These are phyloP conservation scores for Zosterops hypoxanthus DNA, from an alignment of 2,113 vertebrate genomes.

Conservation along the genomic window DNA sequence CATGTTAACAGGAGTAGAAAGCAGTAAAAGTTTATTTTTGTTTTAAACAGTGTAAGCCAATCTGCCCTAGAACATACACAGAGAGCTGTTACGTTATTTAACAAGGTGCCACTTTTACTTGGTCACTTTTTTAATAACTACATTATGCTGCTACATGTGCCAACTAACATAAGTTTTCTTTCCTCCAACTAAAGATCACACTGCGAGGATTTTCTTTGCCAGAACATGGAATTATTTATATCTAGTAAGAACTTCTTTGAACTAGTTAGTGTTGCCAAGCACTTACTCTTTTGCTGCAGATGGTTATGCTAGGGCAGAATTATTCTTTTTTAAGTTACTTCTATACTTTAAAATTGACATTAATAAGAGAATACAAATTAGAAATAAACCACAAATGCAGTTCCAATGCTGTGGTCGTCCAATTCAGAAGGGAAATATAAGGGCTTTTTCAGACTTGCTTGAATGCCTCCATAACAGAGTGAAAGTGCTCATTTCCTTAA, in stretches of 20 bases:
- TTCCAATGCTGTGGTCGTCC: not conserved
- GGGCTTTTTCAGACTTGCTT: not conserved
- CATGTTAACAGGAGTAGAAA: slow-evolving; percentile 12
- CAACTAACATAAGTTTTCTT: slow-evolving; percentile 71
- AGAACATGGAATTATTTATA: slow-evolving; percentile 71
- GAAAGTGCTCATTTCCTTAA: not conserved
- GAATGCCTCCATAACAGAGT: not conserved
- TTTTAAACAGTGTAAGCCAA: slow-evolving; percentile 38
- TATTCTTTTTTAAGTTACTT: slow-evolving; percentile 12
- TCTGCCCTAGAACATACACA: slow-evolving; percentile 1
- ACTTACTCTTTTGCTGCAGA: slow-evolving; percentile 45
- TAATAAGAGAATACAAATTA: not conserved
- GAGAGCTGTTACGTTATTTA: slow-evolving; percentile 26
- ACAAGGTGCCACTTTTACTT: slow-evolving; percentile 53
- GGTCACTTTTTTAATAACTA: slow-evolving; percentile 50
- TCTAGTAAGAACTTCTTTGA: slow-evolving; percentile 68
- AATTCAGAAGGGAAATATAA: not conserved
- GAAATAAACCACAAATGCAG: not conserved
- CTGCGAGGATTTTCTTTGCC: slow-evolving; percentile 61
- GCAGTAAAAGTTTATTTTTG: slow-evolving; percentile 47
- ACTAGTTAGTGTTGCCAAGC: slow-evolving; percentile 61
- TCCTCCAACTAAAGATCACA: slow-evolving; percentile 68
- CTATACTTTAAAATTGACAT: not conserved
- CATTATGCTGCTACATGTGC: slow-evolving; percentile 57
- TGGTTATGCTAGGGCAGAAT: slow-evolving; percentile 1